Conservation (phyloP, 2,797 vertebrate species). For the Hoplostethus atlanticus region DNA sequence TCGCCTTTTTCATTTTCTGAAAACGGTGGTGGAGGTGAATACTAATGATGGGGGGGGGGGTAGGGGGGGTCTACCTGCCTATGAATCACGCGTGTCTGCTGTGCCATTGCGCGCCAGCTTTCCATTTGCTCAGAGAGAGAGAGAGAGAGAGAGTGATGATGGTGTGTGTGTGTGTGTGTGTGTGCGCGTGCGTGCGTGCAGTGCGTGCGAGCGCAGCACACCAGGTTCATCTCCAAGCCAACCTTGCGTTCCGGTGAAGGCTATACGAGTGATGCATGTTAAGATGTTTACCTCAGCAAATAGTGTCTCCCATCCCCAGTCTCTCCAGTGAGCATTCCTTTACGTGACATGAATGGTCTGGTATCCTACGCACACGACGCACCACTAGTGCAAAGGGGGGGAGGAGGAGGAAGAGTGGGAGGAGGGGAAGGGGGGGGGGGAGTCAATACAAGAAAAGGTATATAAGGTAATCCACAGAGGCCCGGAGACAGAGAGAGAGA, state of each 20-base stretch:
- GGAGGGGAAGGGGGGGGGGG: background rate
- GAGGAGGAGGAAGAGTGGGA: background rate
- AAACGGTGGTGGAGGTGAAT: constrained; percentile 79
- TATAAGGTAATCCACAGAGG: constrained; percentile 56
- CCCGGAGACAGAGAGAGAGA: background rate
- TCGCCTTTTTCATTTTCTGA: constrained; percentile 63
- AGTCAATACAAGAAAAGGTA: constrained; percentile 30
- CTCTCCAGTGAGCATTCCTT: constrained; percentile 60
- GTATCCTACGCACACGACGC: constrained; percentile 65
- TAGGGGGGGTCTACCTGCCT: constrained; percentile 72
- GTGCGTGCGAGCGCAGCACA: constrained; percentile 53
- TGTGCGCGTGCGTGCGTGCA: constrained; percentile 8
- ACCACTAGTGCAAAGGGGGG: constrained; percentile 40
- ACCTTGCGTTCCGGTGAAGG: constrained; percentile 57
- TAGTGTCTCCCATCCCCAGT: constrained; percentile 14
- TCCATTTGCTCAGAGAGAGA: constrained; percentile 51
- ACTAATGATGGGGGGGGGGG: constrained; percentile 76
- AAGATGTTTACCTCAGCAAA: constrained; percentile 64
- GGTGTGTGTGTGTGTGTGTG: background rate
- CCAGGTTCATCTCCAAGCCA: constrained; percentile 60
- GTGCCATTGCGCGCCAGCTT: constrained; percentile 58
- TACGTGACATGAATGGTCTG: constrained; percentile 79
- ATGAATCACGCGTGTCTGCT: constrained; percentile 73
- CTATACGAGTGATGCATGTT: constrained; percentile 71
- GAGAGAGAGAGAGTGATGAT: background rate